A percentile compares a stretch with the other conserved stretches of the same genome.
phyloP scores from a whole-genome alignment of 2,113 vertebrate species.

The Oncorhynchus kisutch region DNA sequence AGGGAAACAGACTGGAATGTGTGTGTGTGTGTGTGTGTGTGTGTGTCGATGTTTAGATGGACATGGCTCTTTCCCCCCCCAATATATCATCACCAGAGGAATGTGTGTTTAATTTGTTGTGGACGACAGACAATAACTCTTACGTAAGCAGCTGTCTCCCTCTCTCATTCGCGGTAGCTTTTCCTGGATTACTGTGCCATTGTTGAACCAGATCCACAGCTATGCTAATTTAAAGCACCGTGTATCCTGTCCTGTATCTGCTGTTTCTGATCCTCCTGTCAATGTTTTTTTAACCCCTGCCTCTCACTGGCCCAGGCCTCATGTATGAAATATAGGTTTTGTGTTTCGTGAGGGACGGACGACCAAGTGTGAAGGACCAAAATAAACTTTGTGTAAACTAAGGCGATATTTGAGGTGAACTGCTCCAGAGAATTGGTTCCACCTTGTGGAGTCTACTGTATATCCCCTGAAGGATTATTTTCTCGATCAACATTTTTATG shows the following conservation, averaged over 20 bases:
- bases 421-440: not conserved
- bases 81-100: conserved; percentile 35
- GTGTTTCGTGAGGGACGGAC: conserved; percentile 44
- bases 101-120: conserved; percentile 54
- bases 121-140: conserved; percentile 65
- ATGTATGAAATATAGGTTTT: conserved; percentile 38
- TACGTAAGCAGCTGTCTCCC: conserved; percentile 73
- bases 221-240: conserved; percentile 71
- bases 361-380: no score
- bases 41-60: conserved; percentile 23
- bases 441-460: conserved; percentile 1
- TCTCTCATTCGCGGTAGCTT: conserved; percentile 68
- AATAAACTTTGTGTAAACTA: conserved; percentile 59
- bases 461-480: not conserved
- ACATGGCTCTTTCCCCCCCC: conserved; percentile 22
- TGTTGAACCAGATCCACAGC: conserved; percentile 36
- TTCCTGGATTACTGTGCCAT: conserved; percentile 51
- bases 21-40: conserved; percentile 38
- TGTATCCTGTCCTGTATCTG: conserved; percentile 65
- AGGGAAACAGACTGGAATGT: conserved; percentile 55
- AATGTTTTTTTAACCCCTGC: conserved; percentile 68
- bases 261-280: conserved; percentile 58
- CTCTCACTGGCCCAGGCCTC: conserved; percentile 41
- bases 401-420: conserved; percentile 11
- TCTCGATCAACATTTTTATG: no score